phyloP scores from a whole-genome alignment of 2,797 vertebrate genomes.

The Manis crassicaudata region DNA sequence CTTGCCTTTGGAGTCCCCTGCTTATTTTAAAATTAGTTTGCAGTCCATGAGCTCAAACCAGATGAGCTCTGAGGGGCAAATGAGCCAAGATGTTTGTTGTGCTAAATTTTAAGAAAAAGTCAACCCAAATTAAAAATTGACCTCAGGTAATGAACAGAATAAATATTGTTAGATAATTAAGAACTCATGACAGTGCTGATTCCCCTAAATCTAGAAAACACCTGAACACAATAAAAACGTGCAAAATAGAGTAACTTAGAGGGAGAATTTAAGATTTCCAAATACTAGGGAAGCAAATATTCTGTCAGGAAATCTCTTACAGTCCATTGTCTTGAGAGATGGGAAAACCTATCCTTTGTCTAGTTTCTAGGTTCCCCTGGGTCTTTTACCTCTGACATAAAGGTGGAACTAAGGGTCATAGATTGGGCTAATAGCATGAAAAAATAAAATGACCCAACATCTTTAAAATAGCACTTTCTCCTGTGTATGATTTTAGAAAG shows the following conservation, averaged over 20 bases:
- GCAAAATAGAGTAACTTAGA: conserved; percentile 41
- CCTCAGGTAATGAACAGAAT: conserved; percentile 54
- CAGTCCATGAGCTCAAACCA: conserved; percentile 49
- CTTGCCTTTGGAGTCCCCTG: conserved; percentile 66
- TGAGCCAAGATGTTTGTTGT: conserved; percentile 64
- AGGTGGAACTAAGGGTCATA: neutral
- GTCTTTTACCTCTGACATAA: neutral
- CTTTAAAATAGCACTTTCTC: conserved; percentile 30
- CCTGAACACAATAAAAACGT: conserved; percentile 18
- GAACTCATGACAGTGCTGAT: conserved; percentile 28
- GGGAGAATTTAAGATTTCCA: conserved; percentile 43
- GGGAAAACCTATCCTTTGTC: neutral
- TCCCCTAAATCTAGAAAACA: conserved; percentile 28
- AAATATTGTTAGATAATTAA: conserved; percentile 63
- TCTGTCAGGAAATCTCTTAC: neutral
- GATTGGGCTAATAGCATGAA: neutral
- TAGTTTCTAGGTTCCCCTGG: neutral
- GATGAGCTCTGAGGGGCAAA: conserved; percentile 54
- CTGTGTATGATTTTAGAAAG: neutral
- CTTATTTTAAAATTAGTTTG: conserved; percentile 70
- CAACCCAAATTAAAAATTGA: conserved; percentile 63
- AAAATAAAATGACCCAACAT: conserved; percentile 1
- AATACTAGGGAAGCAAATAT: conserved; percentile 4
- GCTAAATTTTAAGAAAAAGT: conserved; percentile 65
- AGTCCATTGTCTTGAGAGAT: conserved; percentile 2